phyloP scores from a whole-genome alignment of 2,888 invertebrate species.

The Bombylius major region DNA sequence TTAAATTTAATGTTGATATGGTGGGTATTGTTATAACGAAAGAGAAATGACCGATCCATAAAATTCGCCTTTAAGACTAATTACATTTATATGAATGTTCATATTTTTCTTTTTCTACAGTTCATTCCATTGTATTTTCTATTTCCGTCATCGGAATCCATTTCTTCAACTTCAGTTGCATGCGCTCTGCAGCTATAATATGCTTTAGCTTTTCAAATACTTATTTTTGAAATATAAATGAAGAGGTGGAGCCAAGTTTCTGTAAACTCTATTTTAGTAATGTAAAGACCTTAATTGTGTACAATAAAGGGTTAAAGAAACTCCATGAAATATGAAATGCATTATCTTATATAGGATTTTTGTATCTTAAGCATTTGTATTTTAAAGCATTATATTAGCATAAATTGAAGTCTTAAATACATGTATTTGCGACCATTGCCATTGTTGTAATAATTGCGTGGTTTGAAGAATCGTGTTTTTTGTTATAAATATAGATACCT shows the following conservation, averaged over 20 bases:
- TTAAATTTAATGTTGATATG: no score
- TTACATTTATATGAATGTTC: not conserved
- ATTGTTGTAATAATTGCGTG: not conserved
- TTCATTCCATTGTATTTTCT: not conserved
- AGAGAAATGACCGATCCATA: not conserved
- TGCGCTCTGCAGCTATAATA: no score
- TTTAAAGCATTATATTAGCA: not conserved
- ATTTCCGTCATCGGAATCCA: not conserved
- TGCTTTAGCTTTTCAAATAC: no score
- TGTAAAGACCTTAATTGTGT: no score
- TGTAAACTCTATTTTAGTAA: no score
- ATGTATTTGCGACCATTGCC: not conserved
- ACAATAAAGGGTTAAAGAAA: no score
- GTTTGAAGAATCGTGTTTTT: not conserved
- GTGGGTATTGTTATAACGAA: not conserved
- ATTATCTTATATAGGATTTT: no score
- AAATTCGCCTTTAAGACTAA: conserved; percentile 1
- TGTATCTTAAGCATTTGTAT: no score
- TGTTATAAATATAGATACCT: not conserved
- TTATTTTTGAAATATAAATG: no score
- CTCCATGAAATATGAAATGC: no score
- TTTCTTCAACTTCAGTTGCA: not conserved
- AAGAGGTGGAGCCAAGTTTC: not conserved
- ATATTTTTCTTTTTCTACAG: not conserved
- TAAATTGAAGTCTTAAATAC: not conserved